phyloP scores from a whole-genome alignment of 2,797 vertebrate species.

The Cryptoblepharus egeriae region DNA sequence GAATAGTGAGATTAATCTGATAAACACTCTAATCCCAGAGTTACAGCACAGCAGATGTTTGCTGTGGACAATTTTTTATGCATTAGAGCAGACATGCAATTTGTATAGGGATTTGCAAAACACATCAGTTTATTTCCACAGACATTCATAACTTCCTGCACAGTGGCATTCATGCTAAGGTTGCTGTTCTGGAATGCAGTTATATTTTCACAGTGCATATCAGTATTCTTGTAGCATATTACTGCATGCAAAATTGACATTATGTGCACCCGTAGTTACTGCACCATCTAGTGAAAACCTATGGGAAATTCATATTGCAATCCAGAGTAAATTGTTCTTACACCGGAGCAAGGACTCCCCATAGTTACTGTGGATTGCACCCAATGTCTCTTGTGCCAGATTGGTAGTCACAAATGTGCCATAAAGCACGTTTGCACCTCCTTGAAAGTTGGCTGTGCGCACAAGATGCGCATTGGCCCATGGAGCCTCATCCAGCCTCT shows the following conservation, averaged over 20 bases:
- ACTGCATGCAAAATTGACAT: background rate
- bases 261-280: no score
- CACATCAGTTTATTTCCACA: background rate
- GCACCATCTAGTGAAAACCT: no score
- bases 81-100: rapidly evolving
- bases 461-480: no score
- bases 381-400: no score
- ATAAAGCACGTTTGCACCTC: no score
- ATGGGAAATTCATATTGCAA: no score
- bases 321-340: no score
- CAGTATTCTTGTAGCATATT: background rate
- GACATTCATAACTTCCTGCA: background rate
- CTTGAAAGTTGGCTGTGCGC: no score
- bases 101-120: constrained; percentile 18
- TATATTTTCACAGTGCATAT: background rate
- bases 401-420: no score
- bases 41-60: rapidly evolving
- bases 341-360: no score
- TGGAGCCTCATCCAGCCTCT: no score
- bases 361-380: no score
- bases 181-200: background rate
- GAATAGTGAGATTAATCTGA: constrained; percentile 39
- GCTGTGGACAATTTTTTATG: background rate
- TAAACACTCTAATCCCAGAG: background rate
- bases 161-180: background rate